phyloP scores from a whole-genome alignment of 2,113 vertebrate genomes.

The Canis aureus region DNA sequence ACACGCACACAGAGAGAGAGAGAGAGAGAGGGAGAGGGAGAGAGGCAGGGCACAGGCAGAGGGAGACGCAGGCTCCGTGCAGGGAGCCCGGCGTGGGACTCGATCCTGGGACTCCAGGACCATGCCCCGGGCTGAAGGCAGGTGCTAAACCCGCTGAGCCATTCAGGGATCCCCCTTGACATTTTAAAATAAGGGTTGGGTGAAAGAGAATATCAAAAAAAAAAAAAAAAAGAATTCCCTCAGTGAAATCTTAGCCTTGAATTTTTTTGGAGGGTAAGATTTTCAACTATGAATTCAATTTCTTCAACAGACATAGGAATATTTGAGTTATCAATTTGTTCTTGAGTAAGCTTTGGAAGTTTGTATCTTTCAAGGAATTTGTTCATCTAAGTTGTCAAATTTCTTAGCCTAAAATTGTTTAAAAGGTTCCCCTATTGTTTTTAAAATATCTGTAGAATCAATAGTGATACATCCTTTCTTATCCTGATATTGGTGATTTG shows the following conservation, averaged over 20 bases:
- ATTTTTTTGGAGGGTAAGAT: not conserved
- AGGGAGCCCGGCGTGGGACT: no score
- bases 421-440: not conserved
- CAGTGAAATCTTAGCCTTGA: not conserved
- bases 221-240: no score
- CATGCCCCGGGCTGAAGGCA: no score
- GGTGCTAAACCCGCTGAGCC: no score
- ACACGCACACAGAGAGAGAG: no score
- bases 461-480: not conserved
- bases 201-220: not conserved
- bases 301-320: not conserved
- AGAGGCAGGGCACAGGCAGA: no score
- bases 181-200: not conserved
- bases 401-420: not conserved
- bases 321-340: not conserved
- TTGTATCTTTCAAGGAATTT: not conserved
- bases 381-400: not conserved
- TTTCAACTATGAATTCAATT: not conserved
- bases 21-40: no score
- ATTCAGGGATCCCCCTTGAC: no score
- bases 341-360: not conserved
- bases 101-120: no score
- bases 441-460: not conserved
- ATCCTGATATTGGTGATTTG: not conserved
- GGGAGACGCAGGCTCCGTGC: no score